Base-by-base conservation (phyloP, 2,888 invertebrate species). In the Drosophila rubida region DNA sequence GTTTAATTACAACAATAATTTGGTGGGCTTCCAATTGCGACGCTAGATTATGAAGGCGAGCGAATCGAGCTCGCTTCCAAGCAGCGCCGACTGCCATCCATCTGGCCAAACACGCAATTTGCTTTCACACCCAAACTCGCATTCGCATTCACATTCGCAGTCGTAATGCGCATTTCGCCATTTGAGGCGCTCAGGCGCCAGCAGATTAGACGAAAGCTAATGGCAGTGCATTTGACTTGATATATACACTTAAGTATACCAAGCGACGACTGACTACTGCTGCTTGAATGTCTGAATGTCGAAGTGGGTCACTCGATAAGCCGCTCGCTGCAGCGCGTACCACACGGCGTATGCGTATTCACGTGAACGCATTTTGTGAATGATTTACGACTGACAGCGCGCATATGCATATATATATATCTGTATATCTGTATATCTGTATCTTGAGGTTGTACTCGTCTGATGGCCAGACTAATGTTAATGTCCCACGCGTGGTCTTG, bases 221-320 rank as follows among this genome's bases (percentile, higher is more conserved):
- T 78, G 70, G 63, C 80, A 67, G 37, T 62, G 59, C 69, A 71
- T 67, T 59, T 66, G 60, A 23, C 45, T 50, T 46, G 53, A 50
- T 67, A 63, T 51, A 68, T 25, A 22, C 35, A 49, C 35, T 39
- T 41, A 11, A 19, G 32, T 27, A 19, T 19, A 19, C 19, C 5
- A 51, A 42, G 35, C 48, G 50, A 71, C 66, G 67, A 66, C 27
- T n/a, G n/a, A n/a, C n/a, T n/a, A n/a, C n/a, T n/a, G n/a, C n/a
- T n/a, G n/a, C n/a, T n/a, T n/a, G n/a, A 27, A 9, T 9, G 72
- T 58, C 41, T 41, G 57, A 70, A 64, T 62, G 55, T 53, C 64
- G 19, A 78, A 77, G 54, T 83, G 72, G 84, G 87, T 73, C 80
- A 83, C 58, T 54, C 69, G 82, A 82, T 83, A 81, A 76, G 78